Conservation (phyloP, 2,797 vertebrate genomes). For the Phalloptychus januarius region DNA sequence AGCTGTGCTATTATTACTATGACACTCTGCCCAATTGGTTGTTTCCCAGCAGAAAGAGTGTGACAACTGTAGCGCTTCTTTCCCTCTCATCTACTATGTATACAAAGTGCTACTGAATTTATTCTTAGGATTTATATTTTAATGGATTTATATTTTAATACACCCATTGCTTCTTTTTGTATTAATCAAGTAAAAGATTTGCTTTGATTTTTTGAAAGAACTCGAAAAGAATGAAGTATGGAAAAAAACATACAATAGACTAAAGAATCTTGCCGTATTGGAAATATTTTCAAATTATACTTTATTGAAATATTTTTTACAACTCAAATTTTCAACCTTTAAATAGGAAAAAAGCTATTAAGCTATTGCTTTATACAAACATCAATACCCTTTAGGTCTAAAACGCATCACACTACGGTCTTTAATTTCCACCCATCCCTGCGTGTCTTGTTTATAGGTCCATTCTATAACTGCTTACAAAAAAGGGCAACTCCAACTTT, state of each 20-base stretch:
- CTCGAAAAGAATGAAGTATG: background rate
- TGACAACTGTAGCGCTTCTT: slow-evolving; percentile 91
- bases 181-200: background rate
- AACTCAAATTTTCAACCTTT: background rate
- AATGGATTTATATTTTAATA: background rate
- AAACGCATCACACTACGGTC: background rate
- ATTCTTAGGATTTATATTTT: background rate
- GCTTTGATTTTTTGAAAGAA: background rate
- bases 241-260: background rate
- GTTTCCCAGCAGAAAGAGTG: slow-evolving; percentile 79
- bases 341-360: background rate
- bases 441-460: background rate
- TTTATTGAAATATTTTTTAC: background rate
- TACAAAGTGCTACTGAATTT: background rate
- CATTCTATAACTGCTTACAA: background rate
- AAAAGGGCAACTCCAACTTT: background rate
- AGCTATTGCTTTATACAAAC: background rate
- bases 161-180: too few species aligned
- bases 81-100: slow-evolving; percentile 41
- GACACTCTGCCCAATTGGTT: slow-evolving; percentile 37
- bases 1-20: slow-evolving; percentile 38
- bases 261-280: background rate
- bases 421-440: background rate
- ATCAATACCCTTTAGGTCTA: background rate
- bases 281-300: background rate